Evolutionary conservation across 2,797 vertebrate genomes (phyloP), one percentile per base, ranked within the genome.

Genomic region (Graptemys geographica): DNA sequence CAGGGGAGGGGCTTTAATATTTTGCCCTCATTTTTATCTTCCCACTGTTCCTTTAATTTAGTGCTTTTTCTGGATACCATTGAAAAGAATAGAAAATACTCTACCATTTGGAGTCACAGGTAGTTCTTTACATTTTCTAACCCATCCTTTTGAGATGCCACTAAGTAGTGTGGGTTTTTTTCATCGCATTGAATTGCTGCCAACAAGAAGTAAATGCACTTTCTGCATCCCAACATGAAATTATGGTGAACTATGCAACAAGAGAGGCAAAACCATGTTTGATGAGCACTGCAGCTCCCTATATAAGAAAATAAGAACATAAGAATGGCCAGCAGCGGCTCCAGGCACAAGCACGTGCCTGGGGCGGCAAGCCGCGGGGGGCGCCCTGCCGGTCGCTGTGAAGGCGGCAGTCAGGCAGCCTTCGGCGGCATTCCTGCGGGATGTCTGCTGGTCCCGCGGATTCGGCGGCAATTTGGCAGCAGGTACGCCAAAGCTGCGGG

Each of bases 121-220:
- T 51, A 31, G 12, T 59, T 44, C 55, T 65, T 65, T 25, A 27
- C 15, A 15, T 33, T 55, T 11, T 86, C 25, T 23, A 86, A 52
- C 19, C 27, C 69, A 37, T 80, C 49, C 44, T 74, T 83, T 57
- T 19, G n/a, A 31, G 51, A 11, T 19, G 55, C 37, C n/a, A 47
- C 84, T 19, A 33, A 81, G 59, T 56, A 65, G 53, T 41, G 55
- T 85, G 81, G 92, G 57, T 88, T 83, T 47, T 5, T 44, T 91
- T 93, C 80, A 55, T 23, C 72, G 5, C 11, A 33, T 80, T 92
- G 91, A 65, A 92, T 87, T 90, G 87, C 59, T 90, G 79, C 11
- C 37, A 56, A 85, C 28, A 76, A 89, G 65, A 88, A 96, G 86
- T 47, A 55, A 95, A 91, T 80, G 33, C 0, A 0, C 13, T 23